Evolutionary conservation across 2,888 invertebrate species (phyloP).

Genomic region (Sarcophaga caerulescens): DNA sequence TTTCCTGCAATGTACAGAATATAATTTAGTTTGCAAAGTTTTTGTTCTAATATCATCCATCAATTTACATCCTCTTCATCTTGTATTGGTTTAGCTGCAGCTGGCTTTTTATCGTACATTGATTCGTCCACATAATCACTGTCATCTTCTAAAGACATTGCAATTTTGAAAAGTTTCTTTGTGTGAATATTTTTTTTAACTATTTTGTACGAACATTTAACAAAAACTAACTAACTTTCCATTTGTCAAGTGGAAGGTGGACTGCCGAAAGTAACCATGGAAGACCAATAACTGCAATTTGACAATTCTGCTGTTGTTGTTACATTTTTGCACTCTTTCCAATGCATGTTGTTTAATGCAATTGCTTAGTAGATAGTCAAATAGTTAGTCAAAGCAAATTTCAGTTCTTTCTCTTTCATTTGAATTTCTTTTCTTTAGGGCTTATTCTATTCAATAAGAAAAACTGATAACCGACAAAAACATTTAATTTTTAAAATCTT

Average conservation of each 20-base stretch:
- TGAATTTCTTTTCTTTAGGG: background rate
- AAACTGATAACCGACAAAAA: no score
- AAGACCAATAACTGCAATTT: conserved; percentile 65
- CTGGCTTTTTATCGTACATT: conserved; percentile 32
- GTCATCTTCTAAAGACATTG: conserved; percentile 63
- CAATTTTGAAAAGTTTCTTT: conserved; percentile 15
- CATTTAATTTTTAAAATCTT: no score
- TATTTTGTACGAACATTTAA: conserved; percentile 58
- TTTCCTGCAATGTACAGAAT: conserved; percentile 73
- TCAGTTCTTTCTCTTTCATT: background rate
- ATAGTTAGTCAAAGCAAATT: background rate
- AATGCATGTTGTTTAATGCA: conserved; percentile 4
- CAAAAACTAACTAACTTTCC: conserved; percentile 45
- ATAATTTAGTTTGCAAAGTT: background rate
- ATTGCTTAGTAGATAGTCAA: conserved; percentile 6
- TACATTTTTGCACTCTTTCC: conserved; percentile 37
- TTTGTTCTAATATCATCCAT: background rate
- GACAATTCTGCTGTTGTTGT: conserved; percentile 48
- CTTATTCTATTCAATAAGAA: no score
- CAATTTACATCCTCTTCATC: conserved; percentile 57
- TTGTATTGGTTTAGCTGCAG: conserved; percentile 18
- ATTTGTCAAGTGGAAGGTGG: conserved; percentile 29
- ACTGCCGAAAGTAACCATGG: conserved; percentile 39
- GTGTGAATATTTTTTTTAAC: conserved; percentile 38
- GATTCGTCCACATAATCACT: conserved; percentile 63